Evolutionary conservation across 2,888 invertebrate species (phyloP).

Genomic region (Trichopria drosophilae): DNA sequence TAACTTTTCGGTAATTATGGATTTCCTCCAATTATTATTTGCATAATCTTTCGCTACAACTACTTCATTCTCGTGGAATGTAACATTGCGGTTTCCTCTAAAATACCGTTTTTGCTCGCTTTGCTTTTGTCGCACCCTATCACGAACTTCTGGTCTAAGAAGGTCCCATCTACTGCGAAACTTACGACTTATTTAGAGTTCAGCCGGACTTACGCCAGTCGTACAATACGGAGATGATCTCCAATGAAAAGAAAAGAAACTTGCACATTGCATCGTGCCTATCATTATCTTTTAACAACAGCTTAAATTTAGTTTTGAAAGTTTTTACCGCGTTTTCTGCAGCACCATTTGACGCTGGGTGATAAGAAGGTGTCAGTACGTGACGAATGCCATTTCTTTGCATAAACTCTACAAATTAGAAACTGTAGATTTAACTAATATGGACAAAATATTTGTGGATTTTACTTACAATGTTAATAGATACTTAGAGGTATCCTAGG

Average conservation of each 20-base stretch:
- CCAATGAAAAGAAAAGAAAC: too few species aligned
- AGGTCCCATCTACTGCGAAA: conserved; percentile 28
- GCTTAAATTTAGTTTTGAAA: conserved; percentile 32
- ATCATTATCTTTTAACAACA: conserved; percentile 7
- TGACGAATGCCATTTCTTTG: too few species aligned
- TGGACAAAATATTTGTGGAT: too few species aligned
- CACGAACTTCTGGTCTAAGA: conserved; percentile 10
- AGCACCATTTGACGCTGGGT: too few species aligned
- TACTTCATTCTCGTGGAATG: conserved; percentile 12
- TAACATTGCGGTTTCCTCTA: conserved; percentile 22
- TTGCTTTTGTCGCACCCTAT: conserved; percentile 16
- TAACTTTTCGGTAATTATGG: conserved; percentile 17
- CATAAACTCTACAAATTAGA: conserved; percentile 25
- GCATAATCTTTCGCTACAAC: conserved; percentile 29
- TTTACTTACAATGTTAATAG: too few species aligned
- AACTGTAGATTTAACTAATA: too few species aligned
- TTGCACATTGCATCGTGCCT: conserved; percentile 24
- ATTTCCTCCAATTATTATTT: conserved; percentile 20
- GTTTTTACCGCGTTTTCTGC: conserved; percentile 29
- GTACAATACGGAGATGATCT: conserved; percentile 32
- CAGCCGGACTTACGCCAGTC: conserved; percentile 28
- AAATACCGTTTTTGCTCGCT: conserved; percentile 23
- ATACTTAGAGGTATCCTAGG: too few species aligned
- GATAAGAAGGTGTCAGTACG: too few species aligned
- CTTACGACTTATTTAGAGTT: conserved; percentile 22